Evolutionary conservation across 2,797 vertebrate genomes (phyloP).

Genomic region (Nothura maculosa): DNA sequence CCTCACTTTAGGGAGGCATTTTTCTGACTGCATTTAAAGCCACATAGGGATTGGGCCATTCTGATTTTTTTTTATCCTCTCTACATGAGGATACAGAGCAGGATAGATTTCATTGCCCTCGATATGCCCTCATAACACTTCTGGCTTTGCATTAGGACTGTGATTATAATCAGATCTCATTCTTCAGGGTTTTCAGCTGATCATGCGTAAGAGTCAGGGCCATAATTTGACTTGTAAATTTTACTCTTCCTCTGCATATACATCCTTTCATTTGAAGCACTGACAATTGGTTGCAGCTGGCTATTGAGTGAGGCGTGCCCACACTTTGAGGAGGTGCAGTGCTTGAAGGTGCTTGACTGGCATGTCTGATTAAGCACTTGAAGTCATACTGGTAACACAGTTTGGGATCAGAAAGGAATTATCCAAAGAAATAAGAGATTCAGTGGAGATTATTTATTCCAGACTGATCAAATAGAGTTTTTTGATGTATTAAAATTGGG

Average conservation of each 20-base stretch:
- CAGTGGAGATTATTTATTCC: neutral
- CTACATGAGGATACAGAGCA: neutral
- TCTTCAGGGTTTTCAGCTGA: slow-evolving; percentile 62
- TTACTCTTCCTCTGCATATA: slow-evolving; percentile 56
- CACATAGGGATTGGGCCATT: slow-evolving; percentile 34
- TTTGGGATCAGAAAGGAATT: slow-evolving; percentile 45
- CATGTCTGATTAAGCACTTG: slow-evolving; percentile 52
- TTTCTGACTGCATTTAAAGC: neutral
- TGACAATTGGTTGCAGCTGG: slow-evolving; percentile 66
- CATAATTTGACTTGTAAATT: slow-evolving; percentile 71
- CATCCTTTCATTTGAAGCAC: slow-evolving; percentile 55
- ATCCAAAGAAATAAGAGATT: neutral
- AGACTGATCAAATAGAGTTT: neutral
- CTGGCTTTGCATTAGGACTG: slow-evolving; percentile 37
- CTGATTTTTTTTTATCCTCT: neutral
- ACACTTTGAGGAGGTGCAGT: neutral
- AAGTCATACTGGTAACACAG: slow-evolving; percentile 7
- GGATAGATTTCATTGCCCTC: slow-evolving; percentile 43
- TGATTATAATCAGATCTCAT: slow-evolving; percentile 74
- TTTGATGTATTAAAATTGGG: neutral
- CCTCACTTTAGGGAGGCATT: neutral
- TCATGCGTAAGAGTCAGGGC: slow-evolving; percentile 48
- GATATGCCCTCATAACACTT: slow-evolving; percentile 46
- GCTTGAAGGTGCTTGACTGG: slow-evolving; percentile 58
- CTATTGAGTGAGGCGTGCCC: slow-evolving; percentile 37